These are phyloP conservation scores for Antitype chi DNA, from an alignment of 2,888 invertebrate genomes.

Conservation along the genomic window DNA sequence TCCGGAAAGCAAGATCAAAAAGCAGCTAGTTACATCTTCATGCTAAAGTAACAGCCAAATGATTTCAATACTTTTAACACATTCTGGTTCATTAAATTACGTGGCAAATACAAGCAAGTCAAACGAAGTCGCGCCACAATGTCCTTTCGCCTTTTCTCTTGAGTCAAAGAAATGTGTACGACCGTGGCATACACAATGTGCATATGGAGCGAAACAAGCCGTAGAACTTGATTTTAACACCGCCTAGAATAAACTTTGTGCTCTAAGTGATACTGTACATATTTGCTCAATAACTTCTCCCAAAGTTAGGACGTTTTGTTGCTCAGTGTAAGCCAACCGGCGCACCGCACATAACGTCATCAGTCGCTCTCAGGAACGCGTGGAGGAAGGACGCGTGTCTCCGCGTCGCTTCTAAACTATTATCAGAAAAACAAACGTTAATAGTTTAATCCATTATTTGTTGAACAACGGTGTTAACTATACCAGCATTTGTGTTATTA, in stretches of 20 bases:
- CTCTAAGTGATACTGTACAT: background rate
- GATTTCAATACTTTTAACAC: slow-evolving; percentile 27
- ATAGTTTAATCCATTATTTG: slow-evolving; percentile 72
- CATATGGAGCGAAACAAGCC: slow-evolving; percentile 76
- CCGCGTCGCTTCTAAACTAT: slow-evolving; percentile 58
- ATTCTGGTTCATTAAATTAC: slow-evolving; percentile 62
- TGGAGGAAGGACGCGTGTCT: slow-evolving; percentile 68
- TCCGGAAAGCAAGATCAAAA: background rate
- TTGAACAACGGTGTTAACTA: slow-evolving; percentile 72
- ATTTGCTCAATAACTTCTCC: slow-evolving; percentile 41
- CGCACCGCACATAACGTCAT: slow-evolving; percentile 79
- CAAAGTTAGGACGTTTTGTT: slow-evolving; percentile 69
- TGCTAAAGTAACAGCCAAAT: background rate
- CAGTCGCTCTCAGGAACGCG: slow-evolving; percentile 77
- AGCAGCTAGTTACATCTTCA: background rate
- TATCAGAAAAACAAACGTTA: slow-evolving; percentile 68
- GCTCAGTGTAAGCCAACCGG: slow-evolving; percentile 69
- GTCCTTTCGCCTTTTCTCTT: slow-evolving; percentile 89
- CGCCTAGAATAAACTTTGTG: slow-evolving; percentile 60
- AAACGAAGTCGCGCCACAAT: slow-evolving; percentile 70
- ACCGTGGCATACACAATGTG: slow-evolving; percentile 84
- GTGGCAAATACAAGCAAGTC: slow-evolving; percentile 72
- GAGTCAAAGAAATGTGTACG: slow-evolving; percentile 86
- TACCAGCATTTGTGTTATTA: slow-evolving; percentile 73
- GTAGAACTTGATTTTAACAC: slow-evolving; percentile 54